phyloP scores from a whole-genome alignment of 2,888 invertebrate species.

The Polydrusus cervinus region DNA sequence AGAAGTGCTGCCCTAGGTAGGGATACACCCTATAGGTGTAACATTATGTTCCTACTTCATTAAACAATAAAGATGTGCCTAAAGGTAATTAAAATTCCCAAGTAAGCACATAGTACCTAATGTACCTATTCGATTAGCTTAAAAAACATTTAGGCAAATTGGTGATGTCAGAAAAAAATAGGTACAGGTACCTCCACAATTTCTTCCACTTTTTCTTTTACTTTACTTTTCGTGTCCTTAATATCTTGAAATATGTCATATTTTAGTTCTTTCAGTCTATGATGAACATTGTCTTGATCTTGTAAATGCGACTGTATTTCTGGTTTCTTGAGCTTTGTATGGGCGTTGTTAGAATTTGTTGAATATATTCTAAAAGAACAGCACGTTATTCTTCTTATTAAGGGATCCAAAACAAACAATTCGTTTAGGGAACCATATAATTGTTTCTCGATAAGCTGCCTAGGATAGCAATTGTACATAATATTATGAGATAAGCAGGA shows the following conservation, averaged over 20 bases:
- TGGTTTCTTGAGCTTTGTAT: constrained; percentile 41
- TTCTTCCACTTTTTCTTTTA: constrained; percentile 82
- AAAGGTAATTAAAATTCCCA: no score
- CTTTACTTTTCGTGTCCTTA: constrained; percentile 80
- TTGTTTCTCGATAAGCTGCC: background rate
- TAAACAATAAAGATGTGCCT: no score
- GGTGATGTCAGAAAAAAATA: background rate
- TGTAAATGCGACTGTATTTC: constrained; percentile 71
- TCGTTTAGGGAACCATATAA: constrained; percentile 16
- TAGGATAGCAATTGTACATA: background rate
- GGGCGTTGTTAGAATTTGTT: constrained; percentile 28
- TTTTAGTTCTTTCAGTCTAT: constrained; percentile 75
- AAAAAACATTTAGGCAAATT: no score
- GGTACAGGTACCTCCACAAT: constrained; percentile 77
- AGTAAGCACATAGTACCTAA: no score
- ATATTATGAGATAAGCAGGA: background rate
- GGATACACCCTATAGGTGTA: no score
- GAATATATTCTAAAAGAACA: constrained; percentile 31
- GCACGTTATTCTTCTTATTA: constrained; percentile 2
- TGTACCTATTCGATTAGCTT: no score
- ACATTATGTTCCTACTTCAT: no score
- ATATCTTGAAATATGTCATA: constrained; percentile 81
- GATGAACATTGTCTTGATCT: constrained; percentile 77
- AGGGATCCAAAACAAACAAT: background rate
- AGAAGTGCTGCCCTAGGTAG: no score